Evolutionary conservation across 1,140 invertebrate genomes (phyloP).

Genomic region (Plodia interpunctella): DNA sequence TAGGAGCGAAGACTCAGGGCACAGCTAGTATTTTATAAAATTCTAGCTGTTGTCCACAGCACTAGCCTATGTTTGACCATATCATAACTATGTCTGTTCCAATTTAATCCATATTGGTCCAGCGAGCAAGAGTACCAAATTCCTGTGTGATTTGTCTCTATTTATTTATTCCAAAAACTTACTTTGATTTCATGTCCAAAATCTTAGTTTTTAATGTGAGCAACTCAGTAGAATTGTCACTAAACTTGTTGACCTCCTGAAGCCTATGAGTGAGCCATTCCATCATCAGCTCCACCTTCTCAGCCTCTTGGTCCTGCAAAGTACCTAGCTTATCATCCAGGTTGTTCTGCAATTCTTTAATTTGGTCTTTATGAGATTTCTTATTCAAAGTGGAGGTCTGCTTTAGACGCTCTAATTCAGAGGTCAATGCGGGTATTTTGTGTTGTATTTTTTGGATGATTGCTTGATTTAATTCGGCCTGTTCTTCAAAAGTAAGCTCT

Average conservation of each 20-base stretch:
- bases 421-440: conserved; percentile 43
- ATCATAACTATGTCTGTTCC: no score
- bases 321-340: conserved; percentile 53
- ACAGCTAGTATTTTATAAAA: no score
- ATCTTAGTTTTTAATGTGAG: conserved; percentile 55
- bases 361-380: conserved; percentile 34
- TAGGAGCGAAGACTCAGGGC: no score
- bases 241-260: conserved; percentile 46
- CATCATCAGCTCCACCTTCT: conserved; percentile 64
- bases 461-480: conserved; percentile 55
- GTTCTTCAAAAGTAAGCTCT: conserved; percentile 59
- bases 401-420: conserved; percentile 51
- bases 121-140: no score
- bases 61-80: no score
- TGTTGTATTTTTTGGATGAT: conserved; percentile 52
- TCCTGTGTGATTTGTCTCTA: no score
- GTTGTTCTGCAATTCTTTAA: conserved; percentile 47
- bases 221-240: conserved; percentile 48
- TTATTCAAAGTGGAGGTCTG: conserved; percentile 27
- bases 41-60: no score
- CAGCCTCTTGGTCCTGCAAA: conserved; percentile 53
- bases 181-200: conserved; percentile 64
- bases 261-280: conserved; percentile 61
- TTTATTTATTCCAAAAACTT: no score
- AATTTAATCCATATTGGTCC: no score